phyloP scores from a whole-genome alignment of 2,797 vertebrate genomes.

The Scolopax rusticola region DNA sequence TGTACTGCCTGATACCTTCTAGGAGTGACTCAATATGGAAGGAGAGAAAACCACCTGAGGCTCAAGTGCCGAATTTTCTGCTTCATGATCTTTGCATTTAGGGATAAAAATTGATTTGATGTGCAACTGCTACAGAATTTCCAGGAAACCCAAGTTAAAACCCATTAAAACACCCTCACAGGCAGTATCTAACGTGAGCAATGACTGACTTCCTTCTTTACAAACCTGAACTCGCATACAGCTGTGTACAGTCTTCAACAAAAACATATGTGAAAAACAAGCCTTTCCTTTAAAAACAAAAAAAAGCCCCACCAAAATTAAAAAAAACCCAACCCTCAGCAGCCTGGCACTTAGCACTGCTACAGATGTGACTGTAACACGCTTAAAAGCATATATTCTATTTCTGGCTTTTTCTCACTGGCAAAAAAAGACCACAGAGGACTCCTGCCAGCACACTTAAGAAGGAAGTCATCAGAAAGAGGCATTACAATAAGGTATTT shows the following conservation, averaged over 20 bases:
- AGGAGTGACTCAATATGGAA: not conserved
- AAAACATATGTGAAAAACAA: not conserved
- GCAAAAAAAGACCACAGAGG: not conserved
- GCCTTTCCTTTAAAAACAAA: not conserved
- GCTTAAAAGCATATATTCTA: conserved; percentile 22
- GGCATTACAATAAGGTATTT: conserved; percentile 27
- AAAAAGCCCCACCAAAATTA: not conserved
- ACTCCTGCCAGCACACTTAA: not conserved
- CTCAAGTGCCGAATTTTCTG: conserved; percentile 46
- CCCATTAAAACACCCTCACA: not conserved
- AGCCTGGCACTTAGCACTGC: not conserved
- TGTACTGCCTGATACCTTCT: not conserved
- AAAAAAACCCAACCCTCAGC: not conserved
- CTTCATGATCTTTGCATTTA: conserved; percentile 39
- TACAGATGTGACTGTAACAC: not conserved
- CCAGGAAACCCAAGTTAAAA: conserved; percentile 4
- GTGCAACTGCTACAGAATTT: not conserved
- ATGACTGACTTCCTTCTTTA: not conserved
- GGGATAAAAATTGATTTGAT: conserved; percentile 52
- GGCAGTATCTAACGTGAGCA: accelerated
- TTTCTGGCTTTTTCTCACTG: conserved; percentile 45
- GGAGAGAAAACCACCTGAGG: conserved; percentile 24
- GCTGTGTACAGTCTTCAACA: not conserved
- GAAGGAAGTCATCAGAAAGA: conserved; percentile 38
- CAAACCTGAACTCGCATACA: not conserved